Conservation (phyloP, 2,113 vertebrate species). For the Corydoras maculifer region DNA sequence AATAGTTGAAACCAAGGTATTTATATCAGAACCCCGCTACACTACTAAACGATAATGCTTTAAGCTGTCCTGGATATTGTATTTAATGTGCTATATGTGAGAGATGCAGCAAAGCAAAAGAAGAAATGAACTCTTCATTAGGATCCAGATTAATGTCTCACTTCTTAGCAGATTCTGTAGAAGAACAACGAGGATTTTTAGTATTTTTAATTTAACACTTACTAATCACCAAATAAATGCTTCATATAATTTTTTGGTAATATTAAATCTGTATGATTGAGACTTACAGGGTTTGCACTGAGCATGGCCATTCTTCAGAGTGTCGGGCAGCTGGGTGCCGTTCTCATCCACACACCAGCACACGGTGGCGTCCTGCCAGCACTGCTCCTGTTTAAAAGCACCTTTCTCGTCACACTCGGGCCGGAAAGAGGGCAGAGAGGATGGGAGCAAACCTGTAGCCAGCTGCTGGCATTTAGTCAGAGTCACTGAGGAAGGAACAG, state of each 20-base stretch:
- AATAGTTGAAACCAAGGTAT: too few species aligned
- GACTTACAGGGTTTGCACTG: conserved; percentile 7
- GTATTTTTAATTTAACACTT: not conserved
- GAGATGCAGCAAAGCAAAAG: not conserved
- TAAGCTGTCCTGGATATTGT: not conserved
- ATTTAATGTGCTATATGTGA: not conserved
- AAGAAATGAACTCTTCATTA: not conserved
- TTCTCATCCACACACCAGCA: conserved; percentile 88
- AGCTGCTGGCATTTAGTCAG: conserved; percentile 77
- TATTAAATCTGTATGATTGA: not conserved
- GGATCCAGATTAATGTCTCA: not conserved
- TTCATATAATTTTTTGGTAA: too few species aligned
- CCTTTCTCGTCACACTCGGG: conserved; percentile 80
- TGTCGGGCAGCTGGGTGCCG: conserved; percentile 67
- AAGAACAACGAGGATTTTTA: not conserved
- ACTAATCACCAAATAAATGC: too few species aligned
- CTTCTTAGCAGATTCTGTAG: conserved; percentile 1
- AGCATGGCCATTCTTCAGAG: conserved; percentile 37
- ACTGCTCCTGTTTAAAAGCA: conserved; percentile 78
- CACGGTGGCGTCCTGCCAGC: conserved; percentile 65
- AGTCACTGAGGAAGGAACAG: conserved; percentile 37
- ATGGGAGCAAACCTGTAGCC: conserved; percentile 37
- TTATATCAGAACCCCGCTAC: too few species aligned
- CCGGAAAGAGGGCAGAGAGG: conserved; percentile 59
- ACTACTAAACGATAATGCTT: not conserved